These are phyloP conservation scores for Murina feae DNA, from an alignment of 2,113 vertebrate genomes.

Conservation along the genomic window DNA sequence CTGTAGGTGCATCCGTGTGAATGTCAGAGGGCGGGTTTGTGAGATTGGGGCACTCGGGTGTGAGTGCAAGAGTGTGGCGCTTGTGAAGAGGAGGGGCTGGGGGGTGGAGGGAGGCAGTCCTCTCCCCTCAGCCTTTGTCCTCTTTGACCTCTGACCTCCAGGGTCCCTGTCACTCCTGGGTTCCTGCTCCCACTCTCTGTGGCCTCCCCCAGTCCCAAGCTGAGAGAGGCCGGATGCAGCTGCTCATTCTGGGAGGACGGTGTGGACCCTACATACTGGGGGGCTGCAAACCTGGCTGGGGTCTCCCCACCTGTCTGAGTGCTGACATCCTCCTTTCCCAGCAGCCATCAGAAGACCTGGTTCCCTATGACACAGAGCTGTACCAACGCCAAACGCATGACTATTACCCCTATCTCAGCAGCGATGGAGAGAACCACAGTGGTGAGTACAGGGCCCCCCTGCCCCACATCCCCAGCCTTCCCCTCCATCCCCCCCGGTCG, in stretches of 20 bases:
- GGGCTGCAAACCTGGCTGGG: background rate
- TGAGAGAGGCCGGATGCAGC: background rate
- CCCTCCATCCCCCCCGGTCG: background rate
- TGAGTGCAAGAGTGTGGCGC: too few relatives aligned
- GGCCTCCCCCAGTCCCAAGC: background rate
- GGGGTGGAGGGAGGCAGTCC: background rate
- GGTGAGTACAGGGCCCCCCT: slow-evolving; percentile 81
- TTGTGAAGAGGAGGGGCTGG: background rate
- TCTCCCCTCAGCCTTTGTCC: background rate
- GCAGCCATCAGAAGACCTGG: slow-evolving; percentile 93
- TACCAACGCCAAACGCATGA: slow-evolving; percentile 89
- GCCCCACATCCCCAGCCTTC: background rate
- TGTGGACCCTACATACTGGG: fast-evolving
- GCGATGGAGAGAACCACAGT: slow-evolving; percentile 92
- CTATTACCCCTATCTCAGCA: slow-evolving; percentile 92
- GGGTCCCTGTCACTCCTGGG: background rate
- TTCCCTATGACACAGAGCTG: slow-evolving; percentile 91
- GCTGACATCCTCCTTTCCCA: slow-evolving; percentile 72
- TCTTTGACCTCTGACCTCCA: background rate
- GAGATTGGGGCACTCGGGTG: background rate
- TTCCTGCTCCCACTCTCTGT: fast-evolving
- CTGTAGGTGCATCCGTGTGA: background rate
- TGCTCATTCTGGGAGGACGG: background rate
- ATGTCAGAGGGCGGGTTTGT: fast-evolving
- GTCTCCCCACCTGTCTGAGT: background rate